A percentile compares a stretch with the other conserved stretches of the same genome.
Conservation (phyloP, 2,797 vertebrate species). For the Sebastes paucispinis region DNA sequence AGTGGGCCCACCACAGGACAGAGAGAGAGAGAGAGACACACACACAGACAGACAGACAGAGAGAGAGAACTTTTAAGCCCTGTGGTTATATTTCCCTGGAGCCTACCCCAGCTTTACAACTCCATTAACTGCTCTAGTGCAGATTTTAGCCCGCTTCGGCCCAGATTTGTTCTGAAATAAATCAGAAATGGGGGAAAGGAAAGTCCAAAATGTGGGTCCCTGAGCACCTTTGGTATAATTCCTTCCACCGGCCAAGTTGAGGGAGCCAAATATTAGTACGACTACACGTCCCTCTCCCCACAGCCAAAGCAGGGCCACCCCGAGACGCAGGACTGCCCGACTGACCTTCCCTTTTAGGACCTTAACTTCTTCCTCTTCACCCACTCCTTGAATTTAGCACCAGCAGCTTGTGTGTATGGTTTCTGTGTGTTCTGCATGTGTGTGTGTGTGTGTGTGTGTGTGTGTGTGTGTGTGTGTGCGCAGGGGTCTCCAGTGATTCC, state of each 20-base stretch:
- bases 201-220: conserved; percentile 68
- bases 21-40: conserved; percentile 24
- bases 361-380: conserved; percentile 69
- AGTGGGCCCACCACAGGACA: conserved; percentile 45
- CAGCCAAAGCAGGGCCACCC: conserved; percentile 54
- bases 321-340: conserved; percentile 47
- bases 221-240: conserved; percentile 68
- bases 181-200: conserved; percentile 70
- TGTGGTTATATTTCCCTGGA: conserved; percentile 77
- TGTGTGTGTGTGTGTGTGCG: neutral
- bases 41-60: conserved; percentile 30
- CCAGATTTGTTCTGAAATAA: conserved; percentile 81
- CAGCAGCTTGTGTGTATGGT: conserved; percentile 32
- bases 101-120: conserved; percentile 73
- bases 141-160: conserved; percentile 74
- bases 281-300: conserved; percentile 48
- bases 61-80: conserved; percentile 59
- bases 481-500: conserved; percentile 74
- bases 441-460: conserved; percentile 13
- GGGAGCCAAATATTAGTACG: conserved; percentile 67
- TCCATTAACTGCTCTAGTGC: conserved; percentile 78
- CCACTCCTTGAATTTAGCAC: conserved; percentile 58
- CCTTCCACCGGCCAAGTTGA: conserved; percentile 55
- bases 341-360: conserved; percentile 74
- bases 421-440: conserved; percentile 16